Base-by-base conservation (phyloP, 2,888 invertebrate genomes). In the Phasia obesa region DNA sequence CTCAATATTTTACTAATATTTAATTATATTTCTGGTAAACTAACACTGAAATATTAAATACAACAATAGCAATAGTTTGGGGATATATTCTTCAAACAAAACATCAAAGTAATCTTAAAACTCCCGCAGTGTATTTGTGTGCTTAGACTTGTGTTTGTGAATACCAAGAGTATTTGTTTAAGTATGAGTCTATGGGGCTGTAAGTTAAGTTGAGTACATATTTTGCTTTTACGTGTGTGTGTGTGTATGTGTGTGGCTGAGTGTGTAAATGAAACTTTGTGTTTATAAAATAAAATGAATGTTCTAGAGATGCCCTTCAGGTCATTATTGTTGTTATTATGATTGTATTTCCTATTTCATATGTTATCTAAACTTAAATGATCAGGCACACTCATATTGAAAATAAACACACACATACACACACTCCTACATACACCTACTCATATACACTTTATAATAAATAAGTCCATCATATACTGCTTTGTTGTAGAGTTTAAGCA, bases 311-410 rank as follows among this genome's bases (percentile, higher is more conserved):
- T 80, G 76, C 67, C 80, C 76, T 80, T 51, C 70, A 69, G 81
- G 80, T 74, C 74, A 81, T 71, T 76, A 81, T 75, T 81, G 84
- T 74, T 84, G 69, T 81, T 77, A 81, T 80, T 80, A 77, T 77
- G 77, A 84, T 77, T 80, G 65, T 77, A 74, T 77, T 81, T 81
- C 74, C 74, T 71, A 71, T 60, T 55, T 62, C 53, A 47, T 42
- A 53, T 83, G 62, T 84, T 74, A 84, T 74, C 80, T 73, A 81
- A 65, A 62, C 73, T 80, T 53, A 73, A 73, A 84, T 70, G 57
- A 57, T 57, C 69, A 21, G 42, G 70, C 76, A 73, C 59, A 75
- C 74, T 57, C 59, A 38, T 47, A 47, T n/a, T n/a, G 53, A 25
- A 15, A 35, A 64, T 27, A 57, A 19, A 42, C 11, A 44, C 38